Evolutionary conservation across 2,888 invertebrate species (phyloP).

Genomic region (Eubasilissa splendida): DNA sequence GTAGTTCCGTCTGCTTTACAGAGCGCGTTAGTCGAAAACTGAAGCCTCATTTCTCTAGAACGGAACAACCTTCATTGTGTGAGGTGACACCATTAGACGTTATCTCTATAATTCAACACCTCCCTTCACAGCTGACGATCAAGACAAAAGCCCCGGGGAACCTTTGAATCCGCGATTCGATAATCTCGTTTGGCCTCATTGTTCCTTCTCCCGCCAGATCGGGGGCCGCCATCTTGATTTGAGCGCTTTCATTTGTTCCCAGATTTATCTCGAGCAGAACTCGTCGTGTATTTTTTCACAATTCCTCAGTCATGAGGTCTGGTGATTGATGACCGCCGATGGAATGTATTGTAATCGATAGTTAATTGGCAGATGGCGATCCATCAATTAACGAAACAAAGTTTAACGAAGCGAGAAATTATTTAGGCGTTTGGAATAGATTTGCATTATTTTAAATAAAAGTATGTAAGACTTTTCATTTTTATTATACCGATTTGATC

Average conservation of each 20-base stretch:
- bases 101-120: constrained; percentile 53
- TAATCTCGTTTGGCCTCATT: constrained; percentile 44
- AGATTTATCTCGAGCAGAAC: constrained; percentile 1
- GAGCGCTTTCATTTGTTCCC: constrained; percentile 20
- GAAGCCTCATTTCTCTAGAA: constrained; percentile 32
- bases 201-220: constrained; percentile 30
- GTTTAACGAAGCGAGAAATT: background rate
- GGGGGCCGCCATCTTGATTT: constrained; percentile 33
- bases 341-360: constrained; percentile 8
- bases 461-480: too few relatives aligned
- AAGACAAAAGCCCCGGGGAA: constrained; percentile 47
- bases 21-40: background rate
- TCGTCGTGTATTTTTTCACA: background rate
- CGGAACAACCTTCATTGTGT: constrained; percentile 14
- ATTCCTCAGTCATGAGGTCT: background rate
- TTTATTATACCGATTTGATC: too few relatives aligned
- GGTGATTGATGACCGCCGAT: constrained; percentile 1
- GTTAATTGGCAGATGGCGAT: background rate
- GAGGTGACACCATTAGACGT: constrained; percentile 41
- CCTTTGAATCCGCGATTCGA: constrained; percentile 54
- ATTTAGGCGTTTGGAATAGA: too few relatives aligned
- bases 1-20: background rate
- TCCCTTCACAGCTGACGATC: constrained; percentile 39
- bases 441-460: too few relatives aligned
- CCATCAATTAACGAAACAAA: background rate